Base-by-base conservation (phyloP, 2,113 vertebrate species). In the Pampusana beccarii region DNA sequence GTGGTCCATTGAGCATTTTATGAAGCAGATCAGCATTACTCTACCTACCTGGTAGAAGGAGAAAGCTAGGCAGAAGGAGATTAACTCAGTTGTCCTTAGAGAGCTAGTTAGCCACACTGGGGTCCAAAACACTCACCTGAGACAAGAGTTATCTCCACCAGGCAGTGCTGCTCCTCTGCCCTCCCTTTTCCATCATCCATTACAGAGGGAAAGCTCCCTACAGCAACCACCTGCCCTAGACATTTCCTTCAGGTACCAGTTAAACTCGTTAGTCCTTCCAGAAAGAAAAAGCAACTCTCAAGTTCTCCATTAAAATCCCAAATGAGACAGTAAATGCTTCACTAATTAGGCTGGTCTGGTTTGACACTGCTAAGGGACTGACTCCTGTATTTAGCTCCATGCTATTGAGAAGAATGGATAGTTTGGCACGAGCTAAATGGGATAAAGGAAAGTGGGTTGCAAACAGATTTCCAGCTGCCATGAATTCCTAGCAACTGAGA, bases 101-200 rank as follows among this genome's bases (percentile, higher is more conserved):
- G 42, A 50, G 16, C 40, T 36, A 7, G 11, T 46, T 14, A 57
- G 44, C 26, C 71, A 53, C 13, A 36, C 1, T 16, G 62, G 36
- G 13, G 34, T 40, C 44, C 54, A 29, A 64, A 81, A 17, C 0
- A 0, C 24, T 40, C 21, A 10, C 5, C 34, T 25, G 13, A 72
- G 36, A 77, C 8, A 42, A 23, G 24, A 50, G 25, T 19, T 31
- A 21, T 6, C n/a, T 50, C 26, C 67, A 36, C 40, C 25, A 34
- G 28, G 51, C 56, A 78, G 48, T 51, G 69, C 51, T 77, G 82
- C 60, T 36, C 66, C 64, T 70, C 80, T n/a, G 80, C 72, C 46
- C 62, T 28, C 54, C 31, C 19, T 77, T 74, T 51, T 16, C 60
- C 34, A 64, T 5, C 42, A 29, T 0, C 38, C 29, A 46, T 19